phyloP scores from a whole-genome alignment of 2,797 vertebrate species.

The Poecilia velifera region DNA sequence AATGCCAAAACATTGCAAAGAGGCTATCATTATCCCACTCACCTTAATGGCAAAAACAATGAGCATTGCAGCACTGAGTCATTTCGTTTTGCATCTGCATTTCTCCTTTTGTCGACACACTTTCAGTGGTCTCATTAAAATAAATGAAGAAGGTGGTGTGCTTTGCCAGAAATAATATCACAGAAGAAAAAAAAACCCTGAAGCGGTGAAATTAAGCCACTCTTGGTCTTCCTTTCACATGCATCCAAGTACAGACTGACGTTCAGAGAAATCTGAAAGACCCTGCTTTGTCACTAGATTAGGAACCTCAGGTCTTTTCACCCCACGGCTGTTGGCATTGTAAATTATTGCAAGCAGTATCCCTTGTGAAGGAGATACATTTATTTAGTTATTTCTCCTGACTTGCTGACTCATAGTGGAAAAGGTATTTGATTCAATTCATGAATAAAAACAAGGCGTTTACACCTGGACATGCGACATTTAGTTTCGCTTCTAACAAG shows the following conservation, averaged over 20 bases:
- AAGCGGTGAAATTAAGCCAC: not conserved
- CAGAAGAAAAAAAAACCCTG: not conserved
- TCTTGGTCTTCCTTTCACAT: not conserved
- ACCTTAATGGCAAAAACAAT: constrained; percentile 15
- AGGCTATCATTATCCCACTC: not conserved
- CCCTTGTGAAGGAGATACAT: not conserved
- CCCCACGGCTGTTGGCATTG: not conserved
- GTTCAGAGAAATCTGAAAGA: not conserved
- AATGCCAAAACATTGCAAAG: constrained; percentile 17
- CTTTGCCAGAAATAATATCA: not conserved
- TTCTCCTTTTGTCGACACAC: not conserved
- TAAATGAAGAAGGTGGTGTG: not conserved
- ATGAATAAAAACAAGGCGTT: not conserved
- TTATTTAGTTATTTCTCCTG: not conserved
- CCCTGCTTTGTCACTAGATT: not conserved
- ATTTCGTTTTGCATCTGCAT: not conserved
- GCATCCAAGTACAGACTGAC: not conserved
- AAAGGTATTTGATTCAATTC: not conserved
- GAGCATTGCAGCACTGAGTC: not conserved
- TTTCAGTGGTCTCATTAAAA: not conserved
- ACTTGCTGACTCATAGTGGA: not conserved
- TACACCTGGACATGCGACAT: not conserved
- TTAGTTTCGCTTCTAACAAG: not conserved
- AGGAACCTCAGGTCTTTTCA: not conserved
- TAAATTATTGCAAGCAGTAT: not conserved